Conservation (phyloP, 2,113 vertebrate species). For the Cyanoramphus novaezelandiae region DNA sequence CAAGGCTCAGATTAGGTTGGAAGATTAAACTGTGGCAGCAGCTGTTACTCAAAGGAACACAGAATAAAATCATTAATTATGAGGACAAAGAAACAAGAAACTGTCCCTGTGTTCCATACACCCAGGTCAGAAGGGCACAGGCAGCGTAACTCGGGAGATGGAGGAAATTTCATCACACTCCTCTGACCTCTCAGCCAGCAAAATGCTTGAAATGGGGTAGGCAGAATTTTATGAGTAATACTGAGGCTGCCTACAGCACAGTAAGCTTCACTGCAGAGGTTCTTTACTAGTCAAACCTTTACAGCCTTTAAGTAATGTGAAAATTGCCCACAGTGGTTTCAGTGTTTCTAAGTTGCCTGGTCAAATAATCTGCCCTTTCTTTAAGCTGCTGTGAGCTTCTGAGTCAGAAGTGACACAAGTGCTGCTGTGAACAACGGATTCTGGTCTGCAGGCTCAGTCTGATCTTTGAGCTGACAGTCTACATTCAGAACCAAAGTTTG, state of each 20-base stretch:
- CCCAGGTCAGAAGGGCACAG: not conserved
- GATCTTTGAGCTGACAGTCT: not conserved
- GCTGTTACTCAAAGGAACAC: not conserved
- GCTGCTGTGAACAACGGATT: not conserved
- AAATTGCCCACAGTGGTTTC: not conserved
- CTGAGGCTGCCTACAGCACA: not conserved
- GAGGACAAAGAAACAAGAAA: not conserved
- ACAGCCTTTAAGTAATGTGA: not conserved
- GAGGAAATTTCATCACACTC: not conserved
- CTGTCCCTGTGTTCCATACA: not conserved
- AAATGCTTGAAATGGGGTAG: not conserved
- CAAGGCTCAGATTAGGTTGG: not conserved
- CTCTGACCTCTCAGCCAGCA: not conserved
- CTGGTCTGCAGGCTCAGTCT: not conserved
- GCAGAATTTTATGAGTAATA: not conserved
- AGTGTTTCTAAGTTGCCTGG: not conserved
- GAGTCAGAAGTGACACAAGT: not conserved
- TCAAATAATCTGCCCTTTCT: not conserved
- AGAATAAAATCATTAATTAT: slow-evolving; percentile 39
- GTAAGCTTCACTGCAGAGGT: not conserved
- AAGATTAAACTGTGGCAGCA: slow-evolving; percentile 31
- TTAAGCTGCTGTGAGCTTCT: not conserved
- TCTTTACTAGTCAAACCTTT: not conserved
- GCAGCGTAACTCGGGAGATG: not conserved
- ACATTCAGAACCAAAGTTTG: not conserved